These are phyloP conservation scores for Drosophila rellima DNA, from an alignment of 2,888 invertebrate species.

Conservation along the genomic window DNA sequence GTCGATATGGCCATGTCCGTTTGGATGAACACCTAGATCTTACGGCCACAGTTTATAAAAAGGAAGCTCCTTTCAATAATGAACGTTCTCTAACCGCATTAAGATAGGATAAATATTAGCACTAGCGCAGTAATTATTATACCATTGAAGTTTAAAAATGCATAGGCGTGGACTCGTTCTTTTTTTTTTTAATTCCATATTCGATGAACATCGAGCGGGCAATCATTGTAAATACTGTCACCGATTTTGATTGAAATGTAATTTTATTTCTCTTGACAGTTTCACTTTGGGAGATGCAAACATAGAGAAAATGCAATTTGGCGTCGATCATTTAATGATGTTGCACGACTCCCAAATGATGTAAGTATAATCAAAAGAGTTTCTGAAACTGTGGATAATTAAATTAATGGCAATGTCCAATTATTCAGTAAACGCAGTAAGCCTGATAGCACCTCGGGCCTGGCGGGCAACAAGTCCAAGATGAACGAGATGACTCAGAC, in stretches of 20 bases:
- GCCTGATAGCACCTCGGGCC: constrained; percentile 66
- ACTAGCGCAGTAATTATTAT: no score
- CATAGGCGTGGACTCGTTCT: no score
- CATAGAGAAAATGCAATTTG: constrained; percentile 80
- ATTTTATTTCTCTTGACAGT: constrained; percentile 37
- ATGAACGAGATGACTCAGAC: constrained; percentile 53
- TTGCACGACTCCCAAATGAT: constrained; percentile 76
- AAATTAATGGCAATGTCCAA: neutral
- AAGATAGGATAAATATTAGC: no score
- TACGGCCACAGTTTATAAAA: no score
- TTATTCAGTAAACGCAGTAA: constrained; percentile 64
- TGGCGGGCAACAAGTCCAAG: constrained; percentile 53
- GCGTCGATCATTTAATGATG: constrained; percentile 81
- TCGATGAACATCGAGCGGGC: neutral
- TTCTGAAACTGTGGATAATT: neutral
- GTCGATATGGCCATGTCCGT: neutral
- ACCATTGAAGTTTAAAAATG: no score
- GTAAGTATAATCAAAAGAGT: constrained; percentile 44
- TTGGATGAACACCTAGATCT: neutral
- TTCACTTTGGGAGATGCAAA: constrained; percentile 74
- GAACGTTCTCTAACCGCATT: no score
- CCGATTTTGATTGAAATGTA: neutral
- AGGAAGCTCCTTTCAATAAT: no score
- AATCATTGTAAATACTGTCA: neutral
- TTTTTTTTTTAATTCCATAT: neutral